Evolutionary conservation across 2,113 vertebrate genomes (phyloP), one percentile per base, ranked within the genome.

Genomic region (Hucho hucho): DNA sequence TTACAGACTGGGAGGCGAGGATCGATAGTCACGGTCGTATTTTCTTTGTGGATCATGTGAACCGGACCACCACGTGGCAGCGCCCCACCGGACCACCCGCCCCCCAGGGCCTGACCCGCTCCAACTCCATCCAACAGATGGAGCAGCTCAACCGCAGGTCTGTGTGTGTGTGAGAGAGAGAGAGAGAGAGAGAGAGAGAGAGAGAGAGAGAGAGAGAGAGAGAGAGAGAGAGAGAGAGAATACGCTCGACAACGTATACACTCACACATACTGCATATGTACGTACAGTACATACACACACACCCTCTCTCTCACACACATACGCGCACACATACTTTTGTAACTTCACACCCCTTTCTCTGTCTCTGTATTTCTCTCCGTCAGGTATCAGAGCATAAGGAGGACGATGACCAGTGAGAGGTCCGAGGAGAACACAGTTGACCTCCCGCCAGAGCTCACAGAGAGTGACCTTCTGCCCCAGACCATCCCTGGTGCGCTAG

Each of bases 101-200:
- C 70, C 96, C 96, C 0, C 97, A 99, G 93, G 96, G 97, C 64
- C 92, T 99, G 70, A 97, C 98, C 84, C 95, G 97, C 63, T 99
- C 98, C 18, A 98, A 95, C 90, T 99, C 98, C 84, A 98, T 98
- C 26, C 98, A 98, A 91, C 98, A 99, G 81, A 99, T 99, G 98
- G 98, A 99, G 79, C 98, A 99, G 87, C 94, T 99, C 78, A 99
- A 99, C 87, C 95, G 98, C 87, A 95, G 98, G 98, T 98, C 66
- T 12, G 74, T n/a, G n/a, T n/a, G n/a, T n/a, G n/a, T n/a, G n/a
- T n/a, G n/a, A n/a, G n/a, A n/a, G n/a, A n/a, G n/a, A n/a, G n/a
- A n/a, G n/a, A n/a, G n/a, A n/a, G n/a, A n/a, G n/a, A n/a, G n/a
- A n/a, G n/a, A n/a, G n/a, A n/a, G n/a, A n/a, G n/a, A n/a, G n/a